Base-by-base conservation (phyloP, 1,140 invertebrate species). In the Oryctes rhinoceros region DNA sequence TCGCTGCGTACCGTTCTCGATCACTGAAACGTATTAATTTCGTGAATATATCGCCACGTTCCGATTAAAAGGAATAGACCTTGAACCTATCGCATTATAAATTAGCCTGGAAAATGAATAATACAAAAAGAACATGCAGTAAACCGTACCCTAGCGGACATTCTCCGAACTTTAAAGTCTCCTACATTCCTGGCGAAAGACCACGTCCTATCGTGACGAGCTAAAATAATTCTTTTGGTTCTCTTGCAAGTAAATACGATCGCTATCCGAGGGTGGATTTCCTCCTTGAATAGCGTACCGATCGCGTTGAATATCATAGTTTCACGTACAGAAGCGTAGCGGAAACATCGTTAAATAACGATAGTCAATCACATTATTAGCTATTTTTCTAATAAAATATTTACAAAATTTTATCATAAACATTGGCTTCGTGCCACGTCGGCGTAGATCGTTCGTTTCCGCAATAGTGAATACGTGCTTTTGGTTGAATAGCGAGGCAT, bases 391-490 rank as follows among this genome's bases (percentile, higher is more conserved):
- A 71, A 71, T 24, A 71, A 59, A 74, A 35, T 74, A 76, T 76
- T 76, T 76, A 76, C 39, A 76, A 76, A 76, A 76, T 39, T 47
- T 76, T 76, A 76, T 76, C 75, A 76, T 76, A 76, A 76, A 76
- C 75, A 76, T 76, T 65, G 62, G 65, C 30, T 44, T 74, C 62
- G 77, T 49, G 62, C 65, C 76, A 20, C 59, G 15, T 67, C 80
- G 80, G 77, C 67, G 37, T 20, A 65, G 37, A 59, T 75, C 76
- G 59, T 65, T 24, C 62, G 80, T 30, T 78, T 35, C 75, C 77
- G 76, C 39, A 76, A 47, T 76, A 76, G 77, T 81, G 80, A 81
- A 81, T 81, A 81, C 80, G 80, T 81, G 80, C 80, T 81, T 81
- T 80, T 78, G 77, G 77, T 74, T 71, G 76, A 81, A 78, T 78